These are phyloP conservation scores for Heliocidaris tuberculata DNA, from an alignment of 35 echinoderm and acorn worm genomes.

Conservation along the genomic window DNA sequence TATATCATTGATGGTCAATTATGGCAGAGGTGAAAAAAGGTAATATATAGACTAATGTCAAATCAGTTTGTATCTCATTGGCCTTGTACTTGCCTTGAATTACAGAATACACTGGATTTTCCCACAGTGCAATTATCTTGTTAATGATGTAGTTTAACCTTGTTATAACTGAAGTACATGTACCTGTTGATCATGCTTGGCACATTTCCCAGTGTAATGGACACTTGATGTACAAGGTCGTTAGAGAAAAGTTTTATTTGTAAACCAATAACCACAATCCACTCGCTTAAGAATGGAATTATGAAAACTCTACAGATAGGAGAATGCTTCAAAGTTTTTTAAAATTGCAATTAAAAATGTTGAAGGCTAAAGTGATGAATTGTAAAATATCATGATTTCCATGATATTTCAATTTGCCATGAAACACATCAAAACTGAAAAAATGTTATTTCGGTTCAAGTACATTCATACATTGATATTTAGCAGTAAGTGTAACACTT, in stretches of 20 bases:
- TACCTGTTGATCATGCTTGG: background rate
- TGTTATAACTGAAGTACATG: background rate
- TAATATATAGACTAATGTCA: too few relatives aligned
- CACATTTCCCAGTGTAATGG: background rate
- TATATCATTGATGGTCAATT: too few relatives aligned
- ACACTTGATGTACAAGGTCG: background rate
- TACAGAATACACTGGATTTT: background rate
- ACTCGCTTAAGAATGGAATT: background rate
- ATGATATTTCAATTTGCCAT: too few relatives aligned
- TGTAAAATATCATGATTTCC: background rate
- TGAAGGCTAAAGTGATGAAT: background rate
- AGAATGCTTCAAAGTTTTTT: background rate
- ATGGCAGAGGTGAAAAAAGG: too few relatives aligned
- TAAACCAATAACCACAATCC: background rate
- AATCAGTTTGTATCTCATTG: background rate
- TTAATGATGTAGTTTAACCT: background rate
- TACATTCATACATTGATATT: too few relatives aligned
- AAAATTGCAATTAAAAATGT: background rate
- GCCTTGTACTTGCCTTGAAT: background rate
- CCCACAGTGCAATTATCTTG: background rate
- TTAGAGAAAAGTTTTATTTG: background rate
- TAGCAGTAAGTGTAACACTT: too few relatives aligned
- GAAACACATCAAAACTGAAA: too few relatives aligned
- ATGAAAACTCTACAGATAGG: background rate
- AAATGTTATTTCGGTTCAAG: too few relatives aligned